Base-by-base conservation (phyloP, 2,888 invertebrate genomes). In the Nomada goodeniana region DNA sequence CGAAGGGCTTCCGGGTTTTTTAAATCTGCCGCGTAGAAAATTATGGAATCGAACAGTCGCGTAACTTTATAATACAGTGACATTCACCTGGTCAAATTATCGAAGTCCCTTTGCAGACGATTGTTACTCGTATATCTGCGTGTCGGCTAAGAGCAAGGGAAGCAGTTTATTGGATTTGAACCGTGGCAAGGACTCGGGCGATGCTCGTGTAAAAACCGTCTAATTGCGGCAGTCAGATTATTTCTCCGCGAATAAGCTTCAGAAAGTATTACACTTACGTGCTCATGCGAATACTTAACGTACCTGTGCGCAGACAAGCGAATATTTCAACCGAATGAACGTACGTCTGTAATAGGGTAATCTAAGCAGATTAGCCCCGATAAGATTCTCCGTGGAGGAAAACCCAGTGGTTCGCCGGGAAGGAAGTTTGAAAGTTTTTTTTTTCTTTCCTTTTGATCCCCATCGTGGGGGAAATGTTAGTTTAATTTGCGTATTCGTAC, bases 401-500 rank as follows among this genome's bases (percentile, higher is more conserved):
- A n/a, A 7, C 23, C 42, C 11, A 4, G 36, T n/a, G 52, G 52
- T 53, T 36, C 36, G 18, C n/a, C 67, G 13, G 23, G 23, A 18
- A 13, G 2, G 53, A 20, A 36, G 26, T 7, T 50, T 4, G 0
- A 52, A 65, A 13, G 55, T 23, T 23, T 23, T 10, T 53, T 23
- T n/a, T 50, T 60, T 36, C 36, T 23, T 10, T 26, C 26, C 2
- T 2, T 26, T 26, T 26, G 26, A 2, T 36, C 10, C 26, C n/a
- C 5, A 53, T 1, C 4, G 36, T 5, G 18, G 10, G 11, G 15
- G n/a, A 1, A 15, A 42, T 0, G 7, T 52, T 36, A 13, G 64
- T 77, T 72, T 70, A 71, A 77, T 76, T 81, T 81, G 23, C 65
- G 80, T 69, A 29, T 57, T 79, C 52, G 47, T 29, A 13, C 10